phyloP scores from a whole-genome alignment of 1,140 invertebrate genomes.

The Anagrus nilaparvatae region DNA sequence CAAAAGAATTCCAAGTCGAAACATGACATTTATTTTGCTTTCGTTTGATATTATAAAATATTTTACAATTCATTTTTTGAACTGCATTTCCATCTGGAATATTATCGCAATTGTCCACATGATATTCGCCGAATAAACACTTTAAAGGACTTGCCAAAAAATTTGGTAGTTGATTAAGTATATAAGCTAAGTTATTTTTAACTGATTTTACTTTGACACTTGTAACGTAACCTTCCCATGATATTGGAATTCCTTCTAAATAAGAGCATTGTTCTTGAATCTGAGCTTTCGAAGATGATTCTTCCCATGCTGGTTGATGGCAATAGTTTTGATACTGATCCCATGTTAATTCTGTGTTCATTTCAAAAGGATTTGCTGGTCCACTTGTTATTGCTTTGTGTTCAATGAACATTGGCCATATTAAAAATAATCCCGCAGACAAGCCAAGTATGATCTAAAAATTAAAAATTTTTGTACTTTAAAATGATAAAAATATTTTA shows the following conservation, averaged over 20 bases:
- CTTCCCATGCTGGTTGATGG: slow-evolving; percentile 55
- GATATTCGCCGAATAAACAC: slow-evolving; percentile 59
- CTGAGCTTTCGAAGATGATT: slow-evolving; percentile 50
- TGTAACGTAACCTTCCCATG: slow-evolving; percentile 63
- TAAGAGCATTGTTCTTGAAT: slow-evolving; percentile 60
- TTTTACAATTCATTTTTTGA: slow-evolving; percentile 43
- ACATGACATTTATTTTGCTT: slow-evolving; percentile 54
- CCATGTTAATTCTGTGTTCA: slow-evolving; percentile 43
- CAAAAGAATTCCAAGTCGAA: slow-evolving; percentile 58
- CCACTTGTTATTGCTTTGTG: slow-evolving; percentile 28
- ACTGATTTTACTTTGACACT: slow-evolving; percentile 53
- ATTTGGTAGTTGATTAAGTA: slow-evolving; percentile 50
- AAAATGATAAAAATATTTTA: neutral
- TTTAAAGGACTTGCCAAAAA: slow-evolving; percentile 47
- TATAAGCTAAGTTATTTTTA: slow-evolving; percentile 48
- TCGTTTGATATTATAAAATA: slow-evolving; percentile 42
- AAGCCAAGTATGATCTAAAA: slow-evolving; percentile 23
- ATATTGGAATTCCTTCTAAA: slow-evolving; percentile 51
- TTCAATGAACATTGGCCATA: slow-evolving; percentile 40
- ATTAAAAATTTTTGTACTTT: neutral
- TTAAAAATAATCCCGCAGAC: slow-evolving; percentile 37
- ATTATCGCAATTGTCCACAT: slow-evolving; percentile 42
- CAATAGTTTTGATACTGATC: slow-evolving; percentile 63
- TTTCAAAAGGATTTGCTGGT: slow-evolving; percentile 20
- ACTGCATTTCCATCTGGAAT: slow-evolving; percentile 39